Evolutionary conservation across 1,140 invertebrate genomes (phyloP).

Genomic region (Phymorhynchus buccinoides): DNA sequence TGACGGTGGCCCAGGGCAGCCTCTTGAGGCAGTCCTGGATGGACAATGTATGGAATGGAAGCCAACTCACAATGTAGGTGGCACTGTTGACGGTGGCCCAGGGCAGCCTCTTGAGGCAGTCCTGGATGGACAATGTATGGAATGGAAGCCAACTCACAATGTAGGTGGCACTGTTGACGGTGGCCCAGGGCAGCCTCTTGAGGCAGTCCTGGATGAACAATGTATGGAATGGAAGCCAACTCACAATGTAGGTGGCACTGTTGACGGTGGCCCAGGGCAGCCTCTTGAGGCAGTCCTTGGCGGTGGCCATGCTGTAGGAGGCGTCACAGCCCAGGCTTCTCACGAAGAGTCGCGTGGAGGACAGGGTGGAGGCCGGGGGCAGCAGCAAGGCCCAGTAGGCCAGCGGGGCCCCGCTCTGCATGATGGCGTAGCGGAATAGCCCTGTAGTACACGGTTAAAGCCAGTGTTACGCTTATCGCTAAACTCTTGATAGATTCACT

Average conservation of each 20-base stretch:
- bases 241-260: constrained; percentile 43
- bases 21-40: constrained; percentile 47
- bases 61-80: constrained; percentile 41
- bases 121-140: constrained; percentile 24
- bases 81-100: constrained; percentile 37
- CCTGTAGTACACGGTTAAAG: too few relatives aligned
- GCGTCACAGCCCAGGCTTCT: constrained; percentile 28
- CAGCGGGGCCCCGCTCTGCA: constrained; percentile 62
- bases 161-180: constrained; percentile 40
- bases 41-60: too few relatives aligned
- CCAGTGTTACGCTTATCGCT: too few relatives aligned
- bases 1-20: constrained; percentile 33
- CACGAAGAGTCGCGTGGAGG: background rate
- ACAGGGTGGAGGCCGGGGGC: background rate
- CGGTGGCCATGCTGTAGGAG: constrained; percentile 20
- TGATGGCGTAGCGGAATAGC: constrained; percentile 58
- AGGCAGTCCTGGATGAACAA: background rate
- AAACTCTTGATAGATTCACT: too few relatives aligned
- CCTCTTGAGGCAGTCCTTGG: constrained; percentile 48
- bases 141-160: constrained; percentile 36
- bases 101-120: constrained; percentile 46
- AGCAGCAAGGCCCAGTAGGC: constrained; percentile 57
- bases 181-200: constrained; percentile 31
- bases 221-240: background rate
- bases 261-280: constrained; percentile 38